Percentiles rank a stretch among this genome's conserved stretches.
Evolutionary conservation across 1,140 invertebrate species (phyloP).

Genomic region (Ruditapes philippinarum): DNA sequence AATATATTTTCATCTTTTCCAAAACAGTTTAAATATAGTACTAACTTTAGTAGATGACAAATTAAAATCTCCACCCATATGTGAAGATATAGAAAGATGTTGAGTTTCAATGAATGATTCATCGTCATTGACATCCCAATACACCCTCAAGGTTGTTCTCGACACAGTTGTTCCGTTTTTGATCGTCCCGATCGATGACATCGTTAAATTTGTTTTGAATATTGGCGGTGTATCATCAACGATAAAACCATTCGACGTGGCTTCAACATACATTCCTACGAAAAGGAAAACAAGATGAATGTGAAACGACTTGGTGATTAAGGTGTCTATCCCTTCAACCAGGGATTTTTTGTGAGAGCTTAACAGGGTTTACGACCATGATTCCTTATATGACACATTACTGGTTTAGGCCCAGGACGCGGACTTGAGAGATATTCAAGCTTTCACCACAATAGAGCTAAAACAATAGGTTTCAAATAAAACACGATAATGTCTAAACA

Average conservation of each 20-base stretch:
- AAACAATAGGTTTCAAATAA: too few relatives aligned
- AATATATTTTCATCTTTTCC: too few relatives aligned
- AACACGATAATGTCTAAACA: too few relatives aligned
- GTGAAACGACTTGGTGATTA: too few relatives aligned
- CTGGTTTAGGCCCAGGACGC: too few relatives aligned
- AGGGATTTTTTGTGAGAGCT: too few relatives aligned
- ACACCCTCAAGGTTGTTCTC: constrained; percentile 7
- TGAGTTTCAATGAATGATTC: constrained; percentile 49
- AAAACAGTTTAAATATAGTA: too few relatives aligned
- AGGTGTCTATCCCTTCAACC: too few relatives aligned
- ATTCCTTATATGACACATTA: background rate
- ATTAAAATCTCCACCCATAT: constrained; percentile 60
- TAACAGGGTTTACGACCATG: too few relatives aligned
- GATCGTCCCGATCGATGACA: background rate
- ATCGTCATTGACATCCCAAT: constrained; percentile 26
- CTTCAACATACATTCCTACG: constrained; percentile 31
- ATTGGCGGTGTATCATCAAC: constrained; percentile 13
- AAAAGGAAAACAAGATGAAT: too few relatives aligned
- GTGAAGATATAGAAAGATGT: constrained; percentile 47
- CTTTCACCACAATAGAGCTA: too few relatives aligned
- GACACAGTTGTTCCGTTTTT: constrained; percentile 13
- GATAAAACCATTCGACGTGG: constrained; percentile 57
- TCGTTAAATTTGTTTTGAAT: background rate
- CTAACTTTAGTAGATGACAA: constrained; percentile 31
- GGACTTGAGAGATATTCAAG: too few relatives aligned